Evolutionary conservation across 2,888 invertebrate genomes (phyloP).

Genomic region (Ceriagrion tenellum): DNA sequence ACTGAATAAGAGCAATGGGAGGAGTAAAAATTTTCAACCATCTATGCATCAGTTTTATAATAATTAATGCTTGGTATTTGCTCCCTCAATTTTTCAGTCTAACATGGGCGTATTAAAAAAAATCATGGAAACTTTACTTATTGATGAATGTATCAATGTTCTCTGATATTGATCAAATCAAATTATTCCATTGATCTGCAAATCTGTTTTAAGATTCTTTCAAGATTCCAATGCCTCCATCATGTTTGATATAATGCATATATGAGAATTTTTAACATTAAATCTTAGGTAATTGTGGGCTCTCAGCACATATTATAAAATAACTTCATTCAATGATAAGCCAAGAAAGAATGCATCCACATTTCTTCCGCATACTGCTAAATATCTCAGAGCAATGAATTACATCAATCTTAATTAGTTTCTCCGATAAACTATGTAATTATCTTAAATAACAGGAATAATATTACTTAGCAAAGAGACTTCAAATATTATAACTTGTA

Average conservation of each 20-base stretch:
- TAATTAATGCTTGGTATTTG: slow-evolving; percentile 25
- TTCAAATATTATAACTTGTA: slow-evolving; percentile 66
- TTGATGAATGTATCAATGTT: neutral
- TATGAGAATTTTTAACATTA: neutral
- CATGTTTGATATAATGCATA: neutral
- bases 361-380: slow-evolving; percentile 14
- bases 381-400: slow-evolving; percentile 48
- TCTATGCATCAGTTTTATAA: neutral
- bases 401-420: slow-evolving; percentile 47
- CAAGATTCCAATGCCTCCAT: neutral
- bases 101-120: neutral
- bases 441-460: slow-evolving; percentile 57
- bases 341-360: neutral
- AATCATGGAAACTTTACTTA: neutral
- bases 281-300: neutral
- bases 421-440: slow-evolving; percentile 45
- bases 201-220: neutral
- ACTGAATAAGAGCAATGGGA: neutral
- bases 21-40: neutral
- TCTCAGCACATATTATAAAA: neutral
- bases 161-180: neutral
- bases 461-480: slow-evolving; percentile 65
- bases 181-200: neutral
- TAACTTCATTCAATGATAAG: slow-evolving; percentile 9
- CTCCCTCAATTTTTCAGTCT: slow-evolving; percentile 48